Evolutionary conservation across 2,113 vertebrate species (phyloP).

Genomic region (Porphyrio hochstetteri): DNA sequence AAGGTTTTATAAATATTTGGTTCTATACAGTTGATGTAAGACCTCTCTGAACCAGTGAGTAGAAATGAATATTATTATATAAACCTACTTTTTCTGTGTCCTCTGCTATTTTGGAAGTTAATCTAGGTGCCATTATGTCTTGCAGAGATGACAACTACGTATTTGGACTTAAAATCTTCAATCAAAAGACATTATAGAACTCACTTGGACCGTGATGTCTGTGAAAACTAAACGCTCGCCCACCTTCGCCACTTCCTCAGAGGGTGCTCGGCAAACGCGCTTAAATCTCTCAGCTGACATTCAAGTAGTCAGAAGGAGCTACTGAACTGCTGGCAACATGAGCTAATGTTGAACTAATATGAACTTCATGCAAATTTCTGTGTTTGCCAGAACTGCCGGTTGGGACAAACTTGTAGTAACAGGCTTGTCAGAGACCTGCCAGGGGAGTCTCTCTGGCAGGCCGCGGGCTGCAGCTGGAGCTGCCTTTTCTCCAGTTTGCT

Average conservation of each 20-base stretch:
- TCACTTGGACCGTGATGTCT: not conserved
- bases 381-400: not conserved
- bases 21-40: not conserved
- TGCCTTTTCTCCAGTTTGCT: not conserved
- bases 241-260: not conserved
- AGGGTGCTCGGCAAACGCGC: not conserved
- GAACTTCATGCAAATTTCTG: constrained; percentile 5
- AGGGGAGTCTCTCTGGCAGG: constrained; percentile 29
- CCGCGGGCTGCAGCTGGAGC: not conserved
- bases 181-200: not conserved
- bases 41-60: not conserved
- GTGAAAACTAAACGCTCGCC: not conserved
- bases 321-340: not conserved
- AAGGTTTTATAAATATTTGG: not conserved
- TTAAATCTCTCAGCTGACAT: not conserved
- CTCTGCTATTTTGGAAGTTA: not conserved
- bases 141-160: not conserved
- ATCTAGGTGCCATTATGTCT: not conserved
- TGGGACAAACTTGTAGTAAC: constrained; percentile 1
- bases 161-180: not conserved
- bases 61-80: not conserved
- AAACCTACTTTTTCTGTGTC: not conserved
- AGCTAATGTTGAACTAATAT: constrained; percentile 38
- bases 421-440: not conserved
- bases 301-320: not conserved